These are phyloP conservation scores for Mycteria americana DNA, from an alignment of 2,797 vertebrate genomes.

Conservation along the genomic window DNA sequence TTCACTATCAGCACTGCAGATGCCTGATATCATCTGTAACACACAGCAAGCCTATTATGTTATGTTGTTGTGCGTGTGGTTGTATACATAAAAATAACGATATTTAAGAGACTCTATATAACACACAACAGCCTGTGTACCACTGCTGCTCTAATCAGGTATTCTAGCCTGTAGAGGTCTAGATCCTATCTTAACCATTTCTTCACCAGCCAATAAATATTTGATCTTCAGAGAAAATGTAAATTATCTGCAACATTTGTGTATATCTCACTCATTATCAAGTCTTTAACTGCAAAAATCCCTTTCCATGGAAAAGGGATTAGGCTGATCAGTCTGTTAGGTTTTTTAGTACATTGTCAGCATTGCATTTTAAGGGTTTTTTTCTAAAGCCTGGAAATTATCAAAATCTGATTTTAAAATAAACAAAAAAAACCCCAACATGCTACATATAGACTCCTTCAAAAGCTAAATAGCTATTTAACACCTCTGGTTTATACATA, in stretches of 20 bases:
- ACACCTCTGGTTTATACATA: background rate
- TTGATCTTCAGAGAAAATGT: background rate
- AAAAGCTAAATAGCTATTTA: background rate
- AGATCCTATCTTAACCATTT: constrained; percentile 26
- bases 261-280: background rate
- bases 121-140: background rate
- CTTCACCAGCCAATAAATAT: background rate
- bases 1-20: constrained; percentile 56
- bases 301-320: background rate
- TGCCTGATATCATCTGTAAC: constrained; percentile 46
- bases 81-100: constrained; percentile 43
- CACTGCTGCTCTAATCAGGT: background rate
- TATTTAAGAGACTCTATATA: background rate
- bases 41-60: constrained; percentile 27
- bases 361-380: background rate
- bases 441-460: background rate
- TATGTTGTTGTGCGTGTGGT: constrained; percentile 30
- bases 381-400: background rate
- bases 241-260: background rate
- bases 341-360: background rate
- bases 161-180: constrained; percentile 7
- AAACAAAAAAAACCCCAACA: background rate
- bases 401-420: background rate
- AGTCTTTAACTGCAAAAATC: background rate
- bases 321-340: background rate